Evolutionary conservation across 2,113 vertebrate species (phyloP).

Genomic region (Calyptommatus sinebrachiatus): DNA sequence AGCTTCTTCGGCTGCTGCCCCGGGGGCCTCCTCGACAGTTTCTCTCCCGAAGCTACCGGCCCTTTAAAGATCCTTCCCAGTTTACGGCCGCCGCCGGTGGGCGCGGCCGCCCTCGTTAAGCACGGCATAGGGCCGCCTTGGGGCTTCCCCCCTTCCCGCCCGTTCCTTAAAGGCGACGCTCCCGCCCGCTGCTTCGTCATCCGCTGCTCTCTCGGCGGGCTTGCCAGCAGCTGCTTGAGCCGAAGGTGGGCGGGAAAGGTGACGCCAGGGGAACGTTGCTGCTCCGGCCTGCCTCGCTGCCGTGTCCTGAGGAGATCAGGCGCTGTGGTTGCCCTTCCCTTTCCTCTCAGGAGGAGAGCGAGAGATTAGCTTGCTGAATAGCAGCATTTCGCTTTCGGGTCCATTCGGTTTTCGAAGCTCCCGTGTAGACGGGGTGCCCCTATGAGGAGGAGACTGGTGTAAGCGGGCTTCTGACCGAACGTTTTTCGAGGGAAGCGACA

Average conservation of each 20-base stretch:
- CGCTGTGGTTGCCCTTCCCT: too few species aligned
- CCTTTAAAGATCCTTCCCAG: neutral
- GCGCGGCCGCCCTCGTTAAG: neutral
- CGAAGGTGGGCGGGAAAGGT: neutral
- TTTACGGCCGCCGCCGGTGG: neutral
- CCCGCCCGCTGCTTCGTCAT: neutral
- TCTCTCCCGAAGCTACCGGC: neutral
- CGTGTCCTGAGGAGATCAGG: too few species aligned
- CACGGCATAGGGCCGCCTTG: too few species aligned
- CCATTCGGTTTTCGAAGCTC: neutral
- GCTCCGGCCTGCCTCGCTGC: too few species aligned
- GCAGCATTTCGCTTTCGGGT: too few species aligned
- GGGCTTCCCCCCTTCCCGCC: neutral
- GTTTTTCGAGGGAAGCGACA: too few species aligned
- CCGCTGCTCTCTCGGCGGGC: neutral
- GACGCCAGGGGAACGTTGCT: neutral
- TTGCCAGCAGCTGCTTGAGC: neutral
- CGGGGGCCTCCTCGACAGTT: neutral
- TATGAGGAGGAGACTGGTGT: too few species aligned
- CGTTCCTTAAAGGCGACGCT: constrained; percentile 18
- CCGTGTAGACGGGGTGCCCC: neutral
- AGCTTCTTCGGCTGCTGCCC: too few species aligned
- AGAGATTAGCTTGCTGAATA: too few species aligned
- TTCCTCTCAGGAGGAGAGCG: too few species aligned
- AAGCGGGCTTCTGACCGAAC: too few species aligned